These are phyloP conservation scores for Sturmia bella DNA, from an alignment of 2,888 invertebrate species.

Conservation along the genomic window DNA sequence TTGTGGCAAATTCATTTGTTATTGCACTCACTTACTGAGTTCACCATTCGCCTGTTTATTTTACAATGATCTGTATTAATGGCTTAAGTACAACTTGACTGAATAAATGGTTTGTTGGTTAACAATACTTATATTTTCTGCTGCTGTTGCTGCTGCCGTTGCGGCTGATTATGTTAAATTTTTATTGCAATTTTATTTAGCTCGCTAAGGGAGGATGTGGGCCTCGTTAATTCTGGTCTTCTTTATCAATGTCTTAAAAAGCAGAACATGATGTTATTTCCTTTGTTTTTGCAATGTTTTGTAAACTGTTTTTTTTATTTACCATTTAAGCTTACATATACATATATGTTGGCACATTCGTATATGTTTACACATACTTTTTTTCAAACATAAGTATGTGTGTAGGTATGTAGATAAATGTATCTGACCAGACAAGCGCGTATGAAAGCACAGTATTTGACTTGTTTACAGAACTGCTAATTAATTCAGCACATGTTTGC, in stretches of 20 bases:
- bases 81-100: conserved; percentile 46
- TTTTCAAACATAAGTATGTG: too few species aligned
- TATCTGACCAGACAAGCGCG: too few species aligned
- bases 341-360: neutral
- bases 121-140: conserved; percentile 17
- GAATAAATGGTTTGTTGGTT: conserved; percentile 43
- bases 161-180: conserved; percentile 42
- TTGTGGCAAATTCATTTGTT: conserved; percentile 41
- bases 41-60: conserved; percentile 53
- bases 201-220: conserved; percentile 68
- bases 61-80: conserved; percentile 59
- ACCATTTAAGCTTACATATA: conserved; percentile 11
- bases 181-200: conserved; percentile 66
- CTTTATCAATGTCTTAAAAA: conserved; percentile 61
- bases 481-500: conserved; percentile 5
- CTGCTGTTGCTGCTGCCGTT: conserved; percentile 15
- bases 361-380: too few species aligned
- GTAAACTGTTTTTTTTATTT: conserved; percentile 6
- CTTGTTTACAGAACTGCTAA: neutral
- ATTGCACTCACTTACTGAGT: conserved; percentile 44
- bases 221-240: conserved; percentile 65
- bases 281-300: conserved; percentile 19
- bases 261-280: conserved; percentile 42
- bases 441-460: too few species aligned
- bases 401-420: too few species aligned